Conservation (phyloP, 1,140 invertebrate species). For the Papilio xuthus region DNA sequence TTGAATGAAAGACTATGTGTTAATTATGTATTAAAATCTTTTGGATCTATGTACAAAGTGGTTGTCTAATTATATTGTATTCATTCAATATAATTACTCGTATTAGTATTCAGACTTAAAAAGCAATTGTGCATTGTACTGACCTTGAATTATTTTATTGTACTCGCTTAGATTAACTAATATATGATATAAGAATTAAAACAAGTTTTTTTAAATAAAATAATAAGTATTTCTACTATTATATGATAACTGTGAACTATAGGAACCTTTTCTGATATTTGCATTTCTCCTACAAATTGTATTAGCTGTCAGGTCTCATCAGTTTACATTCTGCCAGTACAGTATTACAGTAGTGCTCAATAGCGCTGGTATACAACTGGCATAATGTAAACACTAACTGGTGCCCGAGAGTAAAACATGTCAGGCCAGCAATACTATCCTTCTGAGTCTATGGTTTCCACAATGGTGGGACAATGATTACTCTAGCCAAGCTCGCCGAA, state of each 20-base stretch:
- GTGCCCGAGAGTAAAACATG: too few relatives aligned
- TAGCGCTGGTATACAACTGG: too few relatives aligned
- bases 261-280: too few relatives aligned
- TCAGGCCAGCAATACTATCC: too few relatives aligned
- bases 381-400: too few relatives aligned
- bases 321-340: too few relatives aligned
- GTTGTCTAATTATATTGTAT: neutral
- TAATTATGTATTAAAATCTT: slow-evolving; percentile 12
- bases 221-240: neutral
- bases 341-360: too few relatives aligned
- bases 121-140: slow-evolving; percentile 1
- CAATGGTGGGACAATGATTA: too few relatives aligned
- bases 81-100: neutral
- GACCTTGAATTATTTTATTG: slow-evolving; percentile 2
- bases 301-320: too few relatives aligned
- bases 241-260: neutral
- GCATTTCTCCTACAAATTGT: too few relatives aligned
- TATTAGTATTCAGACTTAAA: slow-evolving; percentile 3
- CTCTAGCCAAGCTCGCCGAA: too few relatives aligned
- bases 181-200: neutral
- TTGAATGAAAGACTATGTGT: neutral
- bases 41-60: slow-evolving; percentile 14
- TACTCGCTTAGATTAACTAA: neutral
- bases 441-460: too few relatives aligned
- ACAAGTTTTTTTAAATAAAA: neutral